Evolutionary conservation across 1,140 invertebrate genomes (phyloP).

Genomic region (Drosophila ohnishii): DNA sequence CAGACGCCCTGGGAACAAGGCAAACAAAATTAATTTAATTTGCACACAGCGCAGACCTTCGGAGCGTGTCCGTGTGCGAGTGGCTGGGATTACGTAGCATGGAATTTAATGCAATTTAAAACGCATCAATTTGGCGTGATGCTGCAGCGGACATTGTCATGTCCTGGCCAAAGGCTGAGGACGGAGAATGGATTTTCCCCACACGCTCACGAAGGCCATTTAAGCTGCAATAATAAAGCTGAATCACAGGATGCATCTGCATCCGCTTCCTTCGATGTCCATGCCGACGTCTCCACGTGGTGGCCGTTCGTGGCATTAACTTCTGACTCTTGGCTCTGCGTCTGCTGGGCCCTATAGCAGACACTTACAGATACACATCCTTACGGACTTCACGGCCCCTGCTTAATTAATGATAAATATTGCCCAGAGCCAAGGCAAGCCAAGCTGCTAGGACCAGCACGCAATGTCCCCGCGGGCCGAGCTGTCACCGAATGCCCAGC

Average conservation of each 20-base stretch:
- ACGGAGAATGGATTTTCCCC: conserved; percentile 35
- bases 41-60: conserved; percentile 34
- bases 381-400: conserved; percentile 45
- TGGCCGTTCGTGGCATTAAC: conserved; percentile 33
- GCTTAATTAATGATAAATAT: conserved; percentile 79
- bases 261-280: conserved; percentile 28
- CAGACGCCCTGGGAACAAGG: conserved; percentile 41
- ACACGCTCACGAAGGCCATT: conserved; percentile 41
- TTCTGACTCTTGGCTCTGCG: conserved; percentile 36
- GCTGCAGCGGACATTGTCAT: conserved; percentile 37
- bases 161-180: conserved; percentile 36
- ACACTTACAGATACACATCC: conserved; percentile 7
- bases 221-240: conserved; percentile 71
- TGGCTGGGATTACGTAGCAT: conserved; percentile 53
- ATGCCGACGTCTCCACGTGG: conserved; percentile 19
- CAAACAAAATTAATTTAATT: conserved; percentile 67
- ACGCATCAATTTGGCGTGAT: conserved; percentile 58
- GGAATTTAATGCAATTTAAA: conserved; percentile 74
- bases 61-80: conserved; percentile 49
- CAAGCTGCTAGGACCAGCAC: conserved; percentile 5
- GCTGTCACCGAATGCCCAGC: conserved; percentile 7
- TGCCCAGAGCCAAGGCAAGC: conserved; percentile 12
- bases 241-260: conserved; percentile 41
- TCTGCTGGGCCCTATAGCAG: conserved; percentile 2
- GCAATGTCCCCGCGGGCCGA: conserved; percentile 2